These are phyloP conservation scores for Pteria penguin DNA, from an alignment of 2,888 invertebrate genomes.

Conservation along the genomic window DNA sequence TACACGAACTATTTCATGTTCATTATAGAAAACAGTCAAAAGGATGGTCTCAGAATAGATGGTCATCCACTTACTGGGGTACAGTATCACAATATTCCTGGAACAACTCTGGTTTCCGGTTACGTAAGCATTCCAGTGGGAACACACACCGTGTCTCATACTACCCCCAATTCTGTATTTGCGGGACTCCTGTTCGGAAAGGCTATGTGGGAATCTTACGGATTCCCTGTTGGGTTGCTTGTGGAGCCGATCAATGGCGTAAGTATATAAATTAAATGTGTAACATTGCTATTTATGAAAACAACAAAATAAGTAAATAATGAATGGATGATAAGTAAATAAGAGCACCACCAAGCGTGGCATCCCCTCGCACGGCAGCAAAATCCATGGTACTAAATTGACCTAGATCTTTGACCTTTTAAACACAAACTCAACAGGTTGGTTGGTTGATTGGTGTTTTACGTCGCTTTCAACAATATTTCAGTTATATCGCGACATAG, in stretches of 20 bases:
- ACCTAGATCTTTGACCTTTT: no score
- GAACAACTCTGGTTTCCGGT: constrained; percentile 44
- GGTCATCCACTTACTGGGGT: constrained; percentile 35
- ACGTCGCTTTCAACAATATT: no score
- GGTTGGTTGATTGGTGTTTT: no score
- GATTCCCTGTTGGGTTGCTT: constrained; percentile 23
- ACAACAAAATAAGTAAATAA: no score
- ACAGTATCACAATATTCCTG: constrained; percentile 43
- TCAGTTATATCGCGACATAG: no score
- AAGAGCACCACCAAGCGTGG: no score
- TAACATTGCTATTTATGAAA: no score
- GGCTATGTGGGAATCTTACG: constrained; percentile 28
- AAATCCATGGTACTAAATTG: no score
- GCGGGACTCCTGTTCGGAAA: constrained; percentile 27
- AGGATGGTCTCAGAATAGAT: constrained; percentile 38
- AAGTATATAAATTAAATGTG: no score
- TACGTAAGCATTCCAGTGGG: constrained; percentile 31
- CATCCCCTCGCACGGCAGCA: no score
- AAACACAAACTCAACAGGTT: no score
- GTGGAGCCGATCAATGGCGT: constrained; percentile 16
- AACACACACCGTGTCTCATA: constrained; percentile 22
- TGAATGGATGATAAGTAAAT: no score
- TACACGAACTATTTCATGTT: constrained; percentile 48
- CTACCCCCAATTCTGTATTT: background rate
- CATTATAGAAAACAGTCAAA: constrained; percentile 42